Evolutionary conservation across 1,140 invertebrate genomes (phyloP), one percentile per base, ranked within the genome.

Genomic region (Calosoma granatense): DNA sequence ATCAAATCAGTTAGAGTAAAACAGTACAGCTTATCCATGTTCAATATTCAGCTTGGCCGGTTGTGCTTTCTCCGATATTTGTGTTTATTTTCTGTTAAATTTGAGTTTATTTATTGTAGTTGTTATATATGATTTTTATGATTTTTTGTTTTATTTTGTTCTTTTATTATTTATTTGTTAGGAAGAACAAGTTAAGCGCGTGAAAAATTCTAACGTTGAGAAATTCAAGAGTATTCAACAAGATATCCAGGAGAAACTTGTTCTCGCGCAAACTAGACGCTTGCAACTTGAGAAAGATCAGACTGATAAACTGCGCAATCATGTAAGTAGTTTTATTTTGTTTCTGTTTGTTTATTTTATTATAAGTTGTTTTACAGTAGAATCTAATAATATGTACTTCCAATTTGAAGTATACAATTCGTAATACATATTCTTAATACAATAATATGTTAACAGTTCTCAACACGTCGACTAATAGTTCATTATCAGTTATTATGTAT

Each of bases 131-230:
- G n/a, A n/a, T 60, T 17, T 56, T 60, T 59, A 56, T 57, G 36
- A 36, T 55, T 55, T 63, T 64, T 47, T 63, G 60, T 63, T 26
- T 55, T 26, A 26, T 57, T 60, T 55, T 51, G 20, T 61, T 61
- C 15, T 56, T 22, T 59, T 12, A 36, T 60, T 60, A 52, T 53
- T 63, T 63, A 60, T 61, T 61, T 59, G 53, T 55, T 56, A 88
- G 85, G 85, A 87, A 70, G 85, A 86, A 52, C 83, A 86, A 73
- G 83, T 82, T 1, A 77, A 77, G 67, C 81, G 82, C 63, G 83
- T 87, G 36, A 79, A 83, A 57, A 72, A 77, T 15, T 77, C 74
- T 57, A 82, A 84, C 70, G 76, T 76, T 60, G 78, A 82, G 61
- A 80, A 81, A 63, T 81, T 85, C 62, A 78, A 80, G 64, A 78